A percentile compares a stretch with the other conserved stretches of the same genome.
These are phyloP conservation scores for Agrotis puta DNA, from an alignment of 2,888 invertebrate species.

Conservation along the genomic window DNA sequence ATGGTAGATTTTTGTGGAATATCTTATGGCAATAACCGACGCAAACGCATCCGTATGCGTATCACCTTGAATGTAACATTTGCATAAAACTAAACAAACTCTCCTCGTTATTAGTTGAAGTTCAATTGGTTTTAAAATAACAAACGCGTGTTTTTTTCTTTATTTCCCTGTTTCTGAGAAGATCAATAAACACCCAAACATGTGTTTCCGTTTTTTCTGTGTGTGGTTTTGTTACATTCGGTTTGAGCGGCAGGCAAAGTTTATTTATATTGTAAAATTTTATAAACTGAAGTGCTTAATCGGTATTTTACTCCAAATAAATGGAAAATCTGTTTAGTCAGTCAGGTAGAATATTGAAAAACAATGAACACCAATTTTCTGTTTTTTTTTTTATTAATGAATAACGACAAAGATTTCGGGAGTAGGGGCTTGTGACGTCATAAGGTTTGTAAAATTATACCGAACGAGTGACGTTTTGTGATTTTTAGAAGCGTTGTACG, in stretches of 20 bases:
- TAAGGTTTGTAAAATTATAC: too few relatives aligned
- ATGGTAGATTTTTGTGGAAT: neutral
- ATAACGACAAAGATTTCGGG: too few relatives aligned
- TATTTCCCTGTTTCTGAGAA: conserved; percentile 35
- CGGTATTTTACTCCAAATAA: too few relatives aligned
- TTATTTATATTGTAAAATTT: conserved; percentile 7
- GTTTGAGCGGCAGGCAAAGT: conserved; percentile 8
- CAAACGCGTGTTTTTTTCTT: conserved; percentile 31
- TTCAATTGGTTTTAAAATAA: conserved; percentile 41
- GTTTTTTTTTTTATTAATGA: too few relatives aligned
- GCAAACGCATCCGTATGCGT: neutral
- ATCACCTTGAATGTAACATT: conserved; percentile 28
- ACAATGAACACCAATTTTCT: too few relatives aligned
- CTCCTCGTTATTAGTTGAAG: conserved; percentile 19
- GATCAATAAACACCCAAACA: conserved; percentile 17
- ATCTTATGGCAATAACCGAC: neutral
- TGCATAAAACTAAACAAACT: conserved; percentile 21
- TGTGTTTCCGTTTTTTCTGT: conserved; percentile 21
- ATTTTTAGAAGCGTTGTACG: too few relatives aligned
- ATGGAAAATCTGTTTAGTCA: too few relatives aligned
- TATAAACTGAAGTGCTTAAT: neutral
- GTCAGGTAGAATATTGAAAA: too few relatives aligned
- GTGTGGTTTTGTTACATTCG: neutral
- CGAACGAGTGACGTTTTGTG: too few relatives aligned
- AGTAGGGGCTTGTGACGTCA: too few relatives aligned